Base-by-base conservation (phyloP, 2,113 vertebrate species). In the Amphiprion percula region DNA sequence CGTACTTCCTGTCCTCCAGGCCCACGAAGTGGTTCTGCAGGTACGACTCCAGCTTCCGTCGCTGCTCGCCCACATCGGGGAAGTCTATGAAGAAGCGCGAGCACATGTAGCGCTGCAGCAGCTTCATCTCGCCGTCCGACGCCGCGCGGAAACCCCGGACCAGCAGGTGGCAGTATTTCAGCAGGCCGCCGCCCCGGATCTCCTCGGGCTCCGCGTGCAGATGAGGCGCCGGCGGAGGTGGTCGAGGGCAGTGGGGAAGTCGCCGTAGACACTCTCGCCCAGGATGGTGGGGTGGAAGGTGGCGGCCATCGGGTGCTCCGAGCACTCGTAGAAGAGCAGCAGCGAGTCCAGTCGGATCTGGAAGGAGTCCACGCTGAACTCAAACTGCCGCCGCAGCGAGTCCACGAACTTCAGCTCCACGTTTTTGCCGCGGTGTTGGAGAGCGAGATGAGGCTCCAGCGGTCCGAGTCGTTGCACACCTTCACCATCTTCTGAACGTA, bases 401-500 rank as follows among this genome's bases (percentile, higher is more conserved):
- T 98, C 97, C 93, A 99, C 96, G 41, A 99, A 99, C 95, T 99
- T 99, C 78, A 99, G 95, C 92, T 99, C 98, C 88, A 99, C 97
- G 0, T 99, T 99, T 92, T 99, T 99, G 90, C 98, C 98, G 4
- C 95, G 96, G 95, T 99, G 95, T 99, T 99, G 84, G 97, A 98
- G 80, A 99, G 93, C 12, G 98, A 99, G 92, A 99, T 99, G 77
- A 99, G 97, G 91, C 97, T 99, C 98, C 98, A 99, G 28, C 97
- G 97, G 88, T 99, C 98, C 1, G 97, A 97, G 90, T 98, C 97
- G 55, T 97, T 99, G 91, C 96, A 99, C 64, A 99, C 98, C 94
- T 99, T 99, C 83, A 99, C 98, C 98, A 99, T 98, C 96, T 99
- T 99, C 94, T 99, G 98, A 88, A 99, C 98, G 44, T 99, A 99